Conservation (phyloP, 2,113 vertebrate species). For the Rhinolophus ferrumequinum region DNA sequence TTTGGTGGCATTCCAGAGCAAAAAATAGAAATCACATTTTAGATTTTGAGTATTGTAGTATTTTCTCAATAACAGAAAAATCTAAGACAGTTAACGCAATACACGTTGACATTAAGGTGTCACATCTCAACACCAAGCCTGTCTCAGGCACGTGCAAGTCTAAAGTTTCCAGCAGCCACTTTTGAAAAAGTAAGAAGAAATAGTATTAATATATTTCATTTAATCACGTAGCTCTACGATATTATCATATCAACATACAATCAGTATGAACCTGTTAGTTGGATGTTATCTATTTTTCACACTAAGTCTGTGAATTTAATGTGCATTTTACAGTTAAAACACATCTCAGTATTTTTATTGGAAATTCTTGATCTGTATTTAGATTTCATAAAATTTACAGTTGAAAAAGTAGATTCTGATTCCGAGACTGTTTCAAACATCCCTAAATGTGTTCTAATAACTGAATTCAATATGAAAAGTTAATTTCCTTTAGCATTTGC, state of each 20-base stretch:
- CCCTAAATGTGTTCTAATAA: not conserved
- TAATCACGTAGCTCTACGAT: not conserved
- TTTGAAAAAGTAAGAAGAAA: not conserved
- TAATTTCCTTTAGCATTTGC: not conserved
- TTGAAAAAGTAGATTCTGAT: not conserved
- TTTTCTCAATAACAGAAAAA: not conserved
- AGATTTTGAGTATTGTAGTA: not conserved
- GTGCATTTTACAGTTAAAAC: not conserved
- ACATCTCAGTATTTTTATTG: not conserved
- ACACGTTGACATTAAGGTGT: not conserved
- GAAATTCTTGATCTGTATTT: not conserved
- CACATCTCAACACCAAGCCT: no score
- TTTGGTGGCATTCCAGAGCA: not conserved
- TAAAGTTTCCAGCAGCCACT: not conserved
- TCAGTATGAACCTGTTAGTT: not conserved
- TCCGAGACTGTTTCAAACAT: not conserved
- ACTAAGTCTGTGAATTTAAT: not conserved
- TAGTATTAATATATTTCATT: not conserved
- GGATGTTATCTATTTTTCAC: not conserved
- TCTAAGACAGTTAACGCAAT: not conserved
- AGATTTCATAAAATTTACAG: not conserved
- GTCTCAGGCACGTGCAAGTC: no score
- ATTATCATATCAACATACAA: not conserved
- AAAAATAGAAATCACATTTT: not conserved
- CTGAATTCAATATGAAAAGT: not conserved